These are phyloP conservation scores for Pseudomugil tenellus DNA, from an alignment of 2,797 vertebrate species.

Conservation along the genomic window DNA sequence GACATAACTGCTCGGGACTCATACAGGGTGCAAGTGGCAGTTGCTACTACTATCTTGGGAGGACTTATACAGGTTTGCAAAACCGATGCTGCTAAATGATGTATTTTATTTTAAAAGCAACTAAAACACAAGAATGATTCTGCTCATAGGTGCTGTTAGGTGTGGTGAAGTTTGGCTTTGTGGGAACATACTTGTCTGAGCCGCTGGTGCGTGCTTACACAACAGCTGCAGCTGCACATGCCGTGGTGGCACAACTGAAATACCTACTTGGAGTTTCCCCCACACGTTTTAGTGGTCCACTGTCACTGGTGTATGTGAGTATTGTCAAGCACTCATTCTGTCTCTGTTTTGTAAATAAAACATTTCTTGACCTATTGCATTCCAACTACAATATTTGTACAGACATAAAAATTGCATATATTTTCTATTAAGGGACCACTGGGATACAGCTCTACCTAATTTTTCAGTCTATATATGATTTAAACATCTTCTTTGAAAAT, in stretches of 20 bases:
- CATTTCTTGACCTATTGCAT: conserved; percentile 2
- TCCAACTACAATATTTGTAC: not conserved
- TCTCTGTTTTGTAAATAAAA: conserved; percentile 7
- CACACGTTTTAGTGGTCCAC: conserved; percentile 80
- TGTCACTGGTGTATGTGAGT: conserved; percentile 85
- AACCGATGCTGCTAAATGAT: not conserved
- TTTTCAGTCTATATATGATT: not conserved
- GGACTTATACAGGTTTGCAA: conserved; percentile 92
- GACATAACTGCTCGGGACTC: conserved; percentile 77
- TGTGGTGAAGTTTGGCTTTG: conserved; percentile 92
- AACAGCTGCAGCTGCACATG: conserved; percentile 89
- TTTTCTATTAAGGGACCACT: not conserved
- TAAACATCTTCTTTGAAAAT: not conserved
- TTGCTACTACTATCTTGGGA: conserved; percentile 87
- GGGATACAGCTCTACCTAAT: not conserved
- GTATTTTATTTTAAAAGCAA: not conserved
- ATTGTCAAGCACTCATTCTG: conserved; percentile 22
- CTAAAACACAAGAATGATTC: conserved; percentile 5
- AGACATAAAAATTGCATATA: not conserved
- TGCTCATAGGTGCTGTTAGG: conserved; percentile 88
- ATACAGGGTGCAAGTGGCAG: conserved; percentile 88
- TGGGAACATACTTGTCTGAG: conserved; percentile 95
- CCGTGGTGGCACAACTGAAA: conserved; percentile 93
- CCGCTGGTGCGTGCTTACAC: conserved; percentile 94
- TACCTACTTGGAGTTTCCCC: conserved; percentile 87